Evolutionary conservation across 2,888 invertebrate genomes (phyloP).

Genomic region (Drosophila greeni): DNA sequence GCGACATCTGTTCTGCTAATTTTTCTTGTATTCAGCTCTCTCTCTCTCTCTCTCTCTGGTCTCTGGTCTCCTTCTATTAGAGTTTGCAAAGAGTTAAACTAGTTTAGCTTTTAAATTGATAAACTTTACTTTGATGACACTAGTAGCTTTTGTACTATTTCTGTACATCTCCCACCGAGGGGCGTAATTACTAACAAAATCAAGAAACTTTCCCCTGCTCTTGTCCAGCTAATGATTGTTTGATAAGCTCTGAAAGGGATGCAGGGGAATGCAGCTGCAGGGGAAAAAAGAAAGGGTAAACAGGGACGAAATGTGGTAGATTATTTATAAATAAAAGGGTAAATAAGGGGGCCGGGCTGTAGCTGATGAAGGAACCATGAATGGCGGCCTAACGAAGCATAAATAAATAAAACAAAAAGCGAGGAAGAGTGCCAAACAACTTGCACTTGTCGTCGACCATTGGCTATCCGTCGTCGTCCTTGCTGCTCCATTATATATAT

Average conservation of each 20-base stretch:
- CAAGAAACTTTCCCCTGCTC: conserved; percentile 40
- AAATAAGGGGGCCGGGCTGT: conserved; percentile 1
- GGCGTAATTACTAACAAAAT: conserved; percentile 39
- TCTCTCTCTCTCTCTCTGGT: too few species aligned
- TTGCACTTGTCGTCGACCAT: conserved; percentile 41
- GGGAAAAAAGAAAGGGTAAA: conserved; percentile 3
- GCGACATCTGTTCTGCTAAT: not conserved
- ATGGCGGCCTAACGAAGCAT: conserved; percentile 24
- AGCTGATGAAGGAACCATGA: conserved; percentile 17
- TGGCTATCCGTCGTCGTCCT: conserved; percentile 26
- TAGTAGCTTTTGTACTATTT: conserved; percentile 11
- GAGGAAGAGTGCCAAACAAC: conserved; percentile 38
- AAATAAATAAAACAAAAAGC: conserved; percentile 42
- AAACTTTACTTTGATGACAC: conserved; percentile 26
- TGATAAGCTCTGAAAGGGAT: conserved; percentile 53
- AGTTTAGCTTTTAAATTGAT: conserved; percentile 30
- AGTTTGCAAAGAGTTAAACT: conserved; percentile 27
- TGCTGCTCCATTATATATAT: conserved; percentile 9
- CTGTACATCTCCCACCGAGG: conserved; percentile 1
- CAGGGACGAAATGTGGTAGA: conserved; percentile 9
- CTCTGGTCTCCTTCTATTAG: not conserved
- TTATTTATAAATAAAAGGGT: conserved; percentile 39
- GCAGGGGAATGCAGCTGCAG: conserved; percentile 4
- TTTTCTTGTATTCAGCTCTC: too few species aligned
- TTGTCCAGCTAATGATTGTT: conserved; percentile 67